A percentile compares a stretch with the other conserved stretches of the same genome.
These are phyloP conservation scores for Oncopodura yosiiana DNA, from an alignment of 1,140 invertebrate genomes.

Conservation along the genomic window DNA sequence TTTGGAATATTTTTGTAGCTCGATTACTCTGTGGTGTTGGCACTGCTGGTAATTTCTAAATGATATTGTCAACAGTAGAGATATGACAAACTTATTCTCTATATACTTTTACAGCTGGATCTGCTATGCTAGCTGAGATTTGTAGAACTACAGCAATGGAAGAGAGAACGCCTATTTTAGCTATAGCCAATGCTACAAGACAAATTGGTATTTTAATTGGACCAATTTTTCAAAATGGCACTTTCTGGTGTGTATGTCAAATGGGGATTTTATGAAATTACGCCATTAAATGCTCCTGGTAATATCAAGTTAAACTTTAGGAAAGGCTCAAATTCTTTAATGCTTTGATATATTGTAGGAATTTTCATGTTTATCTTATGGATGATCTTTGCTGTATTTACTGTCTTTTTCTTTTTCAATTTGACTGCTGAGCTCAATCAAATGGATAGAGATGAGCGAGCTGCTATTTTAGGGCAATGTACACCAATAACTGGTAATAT, in stretches of 20 bases:
- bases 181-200: constrained; percentile 27
- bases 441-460: constrained; percentile 9
- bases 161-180: constrained; percentile 28
- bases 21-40: constrained; percentile 26
- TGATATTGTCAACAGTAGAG: constrained; percentile 12
- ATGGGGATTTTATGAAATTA: constrained; percentile 11
- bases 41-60: constrained; percentile 5
- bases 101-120: constrained; percentile 27
- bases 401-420: constrained; percentile 29
- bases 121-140: constrained; percentile 28
- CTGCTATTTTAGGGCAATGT: background rate
- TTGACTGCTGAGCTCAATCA: constrained; percentile 16
- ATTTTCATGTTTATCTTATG: constrained; percentile 27
- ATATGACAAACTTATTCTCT: too few relatives aligned
- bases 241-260: constrained; percentile 14
- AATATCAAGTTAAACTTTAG: background rate
- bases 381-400: constrained; percentile 19
- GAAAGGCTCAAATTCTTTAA: background rate
- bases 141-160: constrained; percentile 25
- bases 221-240: constrained; percentile 22
- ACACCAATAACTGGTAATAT: background rate
- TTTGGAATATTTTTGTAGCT: constrained; percentile 30
- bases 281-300: constrained; percentile 26
- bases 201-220: constrained; percentile 30
- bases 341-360: background rate